Base-by-base conservation (phyloP, 2,113 vertebrate species). In the Rhineura floridana region DNA sequence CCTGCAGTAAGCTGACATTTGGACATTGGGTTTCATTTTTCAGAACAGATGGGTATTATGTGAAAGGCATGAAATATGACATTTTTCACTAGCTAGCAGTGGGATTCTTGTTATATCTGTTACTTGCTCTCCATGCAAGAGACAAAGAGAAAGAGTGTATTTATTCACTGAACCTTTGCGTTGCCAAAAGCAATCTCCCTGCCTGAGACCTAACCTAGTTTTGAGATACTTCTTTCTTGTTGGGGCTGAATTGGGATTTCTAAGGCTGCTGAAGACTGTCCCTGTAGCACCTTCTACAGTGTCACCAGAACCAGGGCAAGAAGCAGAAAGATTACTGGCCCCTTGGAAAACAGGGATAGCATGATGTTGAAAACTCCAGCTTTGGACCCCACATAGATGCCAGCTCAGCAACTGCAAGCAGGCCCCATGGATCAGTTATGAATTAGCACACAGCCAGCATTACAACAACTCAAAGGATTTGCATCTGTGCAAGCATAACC, bases 11-110 rank as follows among this genome's bases (percentile, higher is more conserved):
- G 77, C 82, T 96, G 92, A 95, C 92, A 95, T 95, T 95, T 95
- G 84, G 93, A 87, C 89, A 80, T 73, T 93, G 93, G 90, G 91
- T 93, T 94, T 94, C 90, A 89, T 86, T 94, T 78, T 94, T 93
- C 85, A 92, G 28, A 95, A 94, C 93, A 94, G 85, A 93, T 90
- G 90, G 88, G 75, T 95, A 94, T 95, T 95, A 92, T 36, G 75
- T 85, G 90, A 93, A 94, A 93, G 79, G 76, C 92, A 92, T 90
- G 93, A 94, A 95, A 95, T 95, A 81, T 92, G 92, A 91, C 85
- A 91, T 93, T 95, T 95, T 95, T 91, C 90, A 89, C 86, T 59
- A 80, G 23, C 85, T 83, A 94, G 48, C 84, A 42, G 91, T 83
- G 90, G 65, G 82, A 36, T 94, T 90, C 92, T 91, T 93, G 85